Evolutionary conservation across 2,113 vertebrate species (phyloP).

Genomic region (Noturus placidus): DNA sequence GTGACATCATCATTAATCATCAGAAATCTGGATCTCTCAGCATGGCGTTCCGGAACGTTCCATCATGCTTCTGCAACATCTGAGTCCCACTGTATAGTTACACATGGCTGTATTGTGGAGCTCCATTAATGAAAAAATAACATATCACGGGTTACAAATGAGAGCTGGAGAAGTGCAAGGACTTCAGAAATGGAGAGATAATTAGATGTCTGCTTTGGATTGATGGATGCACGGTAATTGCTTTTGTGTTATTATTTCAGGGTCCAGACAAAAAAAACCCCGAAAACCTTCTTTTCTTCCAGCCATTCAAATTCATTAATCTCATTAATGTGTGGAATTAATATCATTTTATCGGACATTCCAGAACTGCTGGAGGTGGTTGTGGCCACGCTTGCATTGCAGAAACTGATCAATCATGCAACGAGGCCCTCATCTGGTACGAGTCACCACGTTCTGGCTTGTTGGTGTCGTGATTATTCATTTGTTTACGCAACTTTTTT

Average conservation of each 20-base stretch:
- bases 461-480: slow-evolving; percentile 29
- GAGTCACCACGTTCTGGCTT: slow-evolving; percentile 3
- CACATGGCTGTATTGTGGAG: slow-evolving; percentile 63
- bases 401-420: slow-evolving; percentile 64
- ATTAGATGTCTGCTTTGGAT: slow-evolving; percentile 85
- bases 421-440: slow-evolving; percentile 43
- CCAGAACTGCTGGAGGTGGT: slow-evolving; percentile 86
- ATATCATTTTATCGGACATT: slow-evolving; percentile 99
- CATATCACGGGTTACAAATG: slow-evolving; percentile 79
- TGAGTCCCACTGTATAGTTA: slow-evolving; percentile 77
- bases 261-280: slow-evolving; percentile 79
- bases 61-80: slow-evolving; percentile 65
- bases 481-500: background rate
- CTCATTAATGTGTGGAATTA: slow-evolving; percentile 98
- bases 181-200: slow-evolving; percentile 98
- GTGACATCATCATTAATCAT: slow-evolving; percentile 76
- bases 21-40: slow-evolving; percentile 77
- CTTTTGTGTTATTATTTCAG: slow-evolving; percentile 92
- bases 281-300: slow-evolving; percentile 77
- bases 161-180: slow-evolving; percentile 74
- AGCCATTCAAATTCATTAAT: slow-evolving; percentile 91
- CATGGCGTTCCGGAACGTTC: slow-evolving; percentile 63
- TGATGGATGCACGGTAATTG: slow-evolving; percentile 99
- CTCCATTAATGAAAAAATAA: slow-evolving; percentile 82
- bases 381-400: slow-evolving; percentile 85